Base-by-base conservation (phyloP, 2,797 vertebrate species). In the Acestrorhynchus altus region DNA sequence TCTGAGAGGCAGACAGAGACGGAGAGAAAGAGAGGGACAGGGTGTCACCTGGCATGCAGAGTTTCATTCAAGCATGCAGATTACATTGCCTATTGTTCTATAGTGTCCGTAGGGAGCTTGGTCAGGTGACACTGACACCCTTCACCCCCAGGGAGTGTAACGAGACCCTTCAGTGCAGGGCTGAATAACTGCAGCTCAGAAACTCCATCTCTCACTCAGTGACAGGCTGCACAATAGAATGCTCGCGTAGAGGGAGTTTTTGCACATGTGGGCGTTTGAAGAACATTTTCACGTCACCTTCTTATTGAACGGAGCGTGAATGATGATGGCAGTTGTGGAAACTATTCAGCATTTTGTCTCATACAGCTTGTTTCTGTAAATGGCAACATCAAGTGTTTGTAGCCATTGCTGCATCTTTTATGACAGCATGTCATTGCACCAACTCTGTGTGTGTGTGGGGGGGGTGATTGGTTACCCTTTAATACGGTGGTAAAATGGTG, bases 31-130 rank as follows among this genome's bases (percentile, higher is more conserved):
- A 31, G 26, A n/a, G 26, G 7, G 13, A 15, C 26, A n/a, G 66
- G 3, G 46, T 28, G 71, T 69, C 49, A 70, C 57, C 57, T 81
- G 65, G 51, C 63, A 68, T 72, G 40, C 28, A 64, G 35, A 35
- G 4, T 15, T 67, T 77, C 26, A 0, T 52, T 72, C 61, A 63
- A 20, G 26, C 35, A 11, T 78, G 46, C 54, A 40, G 73, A 59
- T 72, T 71, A 80, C 52, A 72, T 77, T 65, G 66, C 74, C 66
- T 54, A 60, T 47, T 78, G 79, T 77, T 49, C 24, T 8, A 28
- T 28, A 16, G 42, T 24, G 64, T 51, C 18, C 8, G 11, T 20
- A 44, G 42, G 44, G 26, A 61, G 8, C 8, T 52, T 31, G 31
- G 31, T 69, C 71, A 74, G 31, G 31, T 61, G 71, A 74, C 44